Conservation (phyloP, 2,797 vertebrate genomes). For the Spea hammondii region DNA sequence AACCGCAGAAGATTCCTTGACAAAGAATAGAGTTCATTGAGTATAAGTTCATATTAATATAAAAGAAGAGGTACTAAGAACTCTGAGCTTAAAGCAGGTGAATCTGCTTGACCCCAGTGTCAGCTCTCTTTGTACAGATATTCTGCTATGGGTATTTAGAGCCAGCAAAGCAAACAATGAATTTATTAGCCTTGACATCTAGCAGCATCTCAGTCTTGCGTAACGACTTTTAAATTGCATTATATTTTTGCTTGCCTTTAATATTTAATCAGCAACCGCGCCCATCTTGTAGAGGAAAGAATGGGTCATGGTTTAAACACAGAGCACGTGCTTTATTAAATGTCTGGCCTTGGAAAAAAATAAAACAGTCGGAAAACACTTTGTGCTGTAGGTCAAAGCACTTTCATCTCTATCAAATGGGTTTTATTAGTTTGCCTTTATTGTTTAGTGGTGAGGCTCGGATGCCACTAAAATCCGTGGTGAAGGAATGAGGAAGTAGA, state of each 20-base stretch:
- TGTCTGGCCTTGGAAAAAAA: not conserved
- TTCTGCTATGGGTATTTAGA: not conserved
- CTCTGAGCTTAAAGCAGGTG: not conserved
- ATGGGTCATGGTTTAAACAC: slow-evolving; percentile 14
- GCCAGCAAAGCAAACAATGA: not conserved
- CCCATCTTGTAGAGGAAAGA: not conserved
- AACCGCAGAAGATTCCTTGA: not conserved
- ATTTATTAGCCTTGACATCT: not conserved
- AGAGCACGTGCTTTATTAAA: not conserved
- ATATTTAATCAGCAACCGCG: slow-evolving; percentile 2
- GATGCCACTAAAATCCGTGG: not conserved
- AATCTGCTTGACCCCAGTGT: slow-evolving; percentile 1
- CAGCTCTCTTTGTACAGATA: slow-evolving; percentile 8
- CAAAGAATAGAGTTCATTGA: not conserved
- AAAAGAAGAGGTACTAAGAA: not conserved
- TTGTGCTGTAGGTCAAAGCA: slow-evolving; percentile 6
- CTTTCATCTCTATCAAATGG: not conserved
- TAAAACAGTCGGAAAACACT: not conserved
- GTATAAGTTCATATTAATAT: not conserved
- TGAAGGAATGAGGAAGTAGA: no score
- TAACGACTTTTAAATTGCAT: slow-evolving; percentile 16
- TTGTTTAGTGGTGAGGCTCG: slow-evolving; percentile 1
- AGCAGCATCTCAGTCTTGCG: not conserved
- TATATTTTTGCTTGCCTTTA: slow-evolving; percentile 12
- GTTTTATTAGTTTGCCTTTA: not conserved